phyloP scores from a whole-genome alignment of 2,888 invertebrate species.

The Graphium colonna region DNA sequence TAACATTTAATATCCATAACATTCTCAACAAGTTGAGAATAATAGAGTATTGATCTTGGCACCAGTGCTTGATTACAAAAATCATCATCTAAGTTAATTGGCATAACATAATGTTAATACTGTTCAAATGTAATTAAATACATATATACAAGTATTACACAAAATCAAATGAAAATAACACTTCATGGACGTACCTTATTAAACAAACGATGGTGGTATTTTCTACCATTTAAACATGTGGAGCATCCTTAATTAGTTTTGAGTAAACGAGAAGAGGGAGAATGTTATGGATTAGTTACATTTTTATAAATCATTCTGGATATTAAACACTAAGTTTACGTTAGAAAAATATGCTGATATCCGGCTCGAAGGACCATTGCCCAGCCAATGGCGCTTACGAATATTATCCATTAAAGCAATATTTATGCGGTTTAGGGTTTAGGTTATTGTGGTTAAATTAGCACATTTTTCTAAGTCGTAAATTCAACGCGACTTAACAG shows the following conservation, averaged over 20 bases:
- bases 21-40: constrained; percentile 51
- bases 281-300: constrained; percentile 80
- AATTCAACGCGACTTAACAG: constrained; percentile 42
- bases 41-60: constrained; percentile 45
- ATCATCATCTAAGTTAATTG: constrained; percentile 46
- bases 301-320: constrained; percentile 55
- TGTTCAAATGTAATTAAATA: constrained; percentile 49
- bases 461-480: constrained; percentile 54
- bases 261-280: constrained; percentile 77
- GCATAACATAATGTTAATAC: constrained; percentile 52
- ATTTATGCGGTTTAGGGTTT: background rate
- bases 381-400: no score
- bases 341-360: constrained; percentile 48
- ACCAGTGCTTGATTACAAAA: constrained; percentile 56
- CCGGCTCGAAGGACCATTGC: constrained; percentile 28
- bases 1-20: constrained; percentile 64
- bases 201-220: constrained; percentile 75
- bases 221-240: constrained; percentile 75
- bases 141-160: constrained; percentile 65
- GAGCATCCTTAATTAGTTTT: constrained; percentile 79
- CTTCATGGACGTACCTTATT: constrained; percentile 74
- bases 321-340: constrained; percentile 43
- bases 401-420: no score
- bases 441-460: constrained; percentile 2
- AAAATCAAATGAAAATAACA: constrained; percentile 66